phyloP scores from a whole-genome alignment of 2,113 vertebrate species.

The Pangasianodon gigas region DNA sequence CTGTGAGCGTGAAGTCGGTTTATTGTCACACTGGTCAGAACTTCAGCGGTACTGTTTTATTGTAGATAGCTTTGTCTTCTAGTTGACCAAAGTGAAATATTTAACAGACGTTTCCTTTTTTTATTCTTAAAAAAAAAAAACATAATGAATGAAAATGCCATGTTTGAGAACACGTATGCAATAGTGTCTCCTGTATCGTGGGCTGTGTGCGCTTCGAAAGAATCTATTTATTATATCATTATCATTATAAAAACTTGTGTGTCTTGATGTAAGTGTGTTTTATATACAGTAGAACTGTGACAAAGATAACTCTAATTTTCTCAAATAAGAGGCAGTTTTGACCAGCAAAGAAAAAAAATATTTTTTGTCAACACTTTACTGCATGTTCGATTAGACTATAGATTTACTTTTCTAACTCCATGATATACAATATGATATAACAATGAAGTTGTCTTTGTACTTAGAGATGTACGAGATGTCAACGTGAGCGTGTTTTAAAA shows the following conservation, averaged over 20 bases:
- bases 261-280: slow-evolving; percentile 30
- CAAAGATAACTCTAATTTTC: slow-evolving; percentile 12
- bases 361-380: slow-evolving; percentile 30
- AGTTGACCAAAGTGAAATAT: slow-evolving; percentile 56
- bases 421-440: background rate
- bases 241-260: slow-evolving; percentile 14
- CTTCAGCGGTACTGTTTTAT: slow-evolving; percentile 47
- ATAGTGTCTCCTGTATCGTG: slow-evolving; percentile 36
- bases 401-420: slow-evolving; percentile 42
- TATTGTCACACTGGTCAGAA: slow-evolving; percentile 38
- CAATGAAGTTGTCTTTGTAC: slow-evolving; percentile 22
- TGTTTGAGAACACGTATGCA: slow-evolving; percentile 37
- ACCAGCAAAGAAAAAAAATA: slow-evolving; percentile 24
- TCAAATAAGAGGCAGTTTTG: background rate
- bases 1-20: slow-evolving; percentile 16
- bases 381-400: slow-evolving; percentile 48
- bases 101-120: slow-evolving; percentile 25
- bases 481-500: slow-evolving; percentile 8
- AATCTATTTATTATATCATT: slow-evolving; percentile 45
- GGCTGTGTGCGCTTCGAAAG: slow-evolving; percentile 22
- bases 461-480: slow-evolving; percentile 24
- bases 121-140: background rate
- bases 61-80: slow-evolving; percentile 47
- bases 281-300: slow-evolving; percentile 34
- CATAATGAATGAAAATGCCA: background rate